Conservation (phyloP, 2,113 vertebrate genomes). For the Tricholaema leucomelas region DNA sequence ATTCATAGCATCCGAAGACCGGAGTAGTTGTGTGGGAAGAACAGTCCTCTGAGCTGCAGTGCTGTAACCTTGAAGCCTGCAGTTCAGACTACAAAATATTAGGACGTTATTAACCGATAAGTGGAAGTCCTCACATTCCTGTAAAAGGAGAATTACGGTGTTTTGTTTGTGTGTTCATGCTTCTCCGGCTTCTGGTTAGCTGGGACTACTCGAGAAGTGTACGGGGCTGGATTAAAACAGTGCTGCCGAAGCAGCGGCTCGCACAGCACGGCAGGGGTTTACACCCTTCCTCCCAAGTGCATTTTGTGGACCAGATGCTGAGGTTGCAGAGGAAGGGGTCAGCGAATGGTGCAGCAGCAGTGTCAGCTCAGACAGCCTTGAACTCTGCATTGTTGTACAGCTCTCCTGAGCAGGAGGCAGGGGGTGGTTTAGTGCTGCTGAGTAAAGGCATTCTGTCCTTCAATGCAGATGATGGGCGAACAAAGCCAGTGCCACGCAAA, state of each 20-base stretch:
- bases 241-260: neutral
- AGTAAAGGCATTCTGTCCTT: neutral
- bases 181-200: neutral
- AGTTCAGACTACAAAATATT: neutral
- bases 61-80: no score
- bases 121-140: neutral
- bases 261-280: fast-evolving
- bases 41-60: fast-evolving
- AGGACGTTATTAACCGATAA: neutral
- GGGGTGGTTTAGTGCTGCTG: neutral
- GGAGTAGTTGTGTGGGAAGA: fast-evolving
- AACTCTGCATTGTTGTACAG: neutral
- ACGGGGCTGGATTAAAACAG: neutral
- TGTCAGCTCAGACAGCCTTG: neutral
- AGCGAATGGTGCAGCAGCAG: no score
- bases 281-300: neutral
- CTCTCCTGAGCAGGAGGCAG: neutral
- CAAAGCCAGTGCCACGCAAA: conserved; percentile 91
- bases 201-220: neutral
- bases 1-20: neutral
- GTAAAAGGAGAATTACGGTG: neutral
- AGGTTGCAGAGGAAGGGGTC: neutral
- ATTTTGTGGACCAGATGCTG: neutral
- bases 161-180: neutral
- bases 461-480: conserved; percentile 90